Conservation (phyloP, 2,113 vertebrate genomes). For the Piprites chloris region DNA sequence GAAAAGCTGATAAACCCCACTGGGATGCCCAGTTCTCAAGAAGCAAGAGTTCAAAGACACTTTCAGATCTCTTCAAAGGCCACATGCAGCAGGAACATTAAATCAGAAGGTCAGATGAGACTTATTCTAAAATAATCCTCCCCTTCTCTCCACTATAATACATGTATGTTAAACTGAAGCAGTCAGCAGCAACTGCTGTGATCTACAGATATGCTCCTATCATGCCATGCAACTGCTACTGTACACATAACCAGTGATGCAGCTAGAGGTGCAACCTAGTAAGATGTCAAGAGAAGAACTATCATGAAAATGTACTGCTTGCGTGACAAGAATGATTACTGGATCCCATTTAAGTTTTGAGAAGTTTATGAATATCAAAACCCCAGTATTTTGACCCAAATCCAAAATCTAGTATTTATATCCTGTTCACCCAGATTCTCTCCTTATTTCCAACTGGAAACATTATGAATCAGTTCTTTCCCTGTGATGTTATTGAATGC, state of each 20-base stretch:
- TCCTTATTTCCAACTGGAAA: neutral
- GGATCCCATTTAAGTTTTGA: neutral
- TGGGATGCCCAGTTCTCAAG: neutral
- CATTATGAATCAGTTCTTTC: neutral
- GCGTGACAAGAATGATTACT: neutral
- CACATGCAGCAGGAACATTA: neutral
- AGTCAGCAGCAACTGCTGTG: neutral
- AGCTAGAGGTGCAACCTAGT: neutral
- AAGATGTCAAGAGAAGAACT: neutral
- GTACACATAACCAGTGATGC: neutral
- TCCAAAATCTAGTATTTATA: neutral
- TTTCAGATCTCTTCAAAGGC: neutral
- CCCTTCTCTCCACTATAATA: fast-evolving
- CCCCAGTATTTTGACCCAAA: neutral
- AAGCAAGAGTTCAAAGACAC: neutral
- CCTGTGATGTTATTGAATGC: neutral
- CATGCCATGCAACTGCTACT: neutral
- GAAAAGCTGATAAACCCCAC: neutral
- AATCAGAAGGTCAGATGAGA: neutral
- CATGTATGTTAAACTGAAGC: neutral
- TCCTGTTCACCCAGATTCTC: neutral
- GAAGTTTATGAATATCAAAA: neutral
- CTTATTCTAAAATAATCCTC: neutral
- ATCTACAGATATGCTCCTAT: neutral
- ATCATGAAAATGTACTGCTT: neutral